These are phyloP conservation scores for Mizuhopecten yessoensis DNA, from an alignment of 1,140 invertebrate genomes.

Conservation along the genomic window DNA sequence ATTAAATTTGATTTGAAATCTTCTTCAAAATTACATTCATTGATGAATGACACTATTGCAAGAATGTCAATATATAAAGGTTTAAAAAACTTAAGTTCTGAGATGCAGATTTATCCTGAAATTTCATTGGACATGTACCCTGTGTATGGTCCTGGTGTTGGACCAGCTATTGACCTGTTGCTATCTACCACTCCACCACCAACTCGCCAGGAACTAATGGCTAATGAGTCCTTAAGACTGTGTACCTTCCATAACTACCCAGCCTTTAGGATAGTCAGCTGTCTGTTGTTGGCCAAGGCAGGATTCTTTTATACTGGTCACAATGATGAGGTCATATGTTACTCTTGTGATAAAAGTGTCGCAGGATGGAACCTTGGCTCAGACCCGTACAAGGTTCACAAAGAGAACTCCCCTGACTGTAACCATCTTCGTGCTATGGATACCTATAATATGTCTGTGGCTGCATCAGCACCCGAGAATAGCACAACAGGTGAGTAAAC, in stretches of 20 bases:
- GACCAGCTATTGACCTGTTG: slow-evolving; percentile 30
- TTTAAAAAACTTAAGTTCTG: not conserved
- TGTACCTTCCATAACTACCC: slow-evolving; percentile 40
- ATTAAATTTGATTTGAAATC: not conserved
- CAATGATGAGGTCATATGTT: slow-evolving; percentile 49
- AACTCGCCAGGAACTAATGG: not conserved
- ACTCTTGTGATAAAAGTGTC: slow-evolving; percentile 29
- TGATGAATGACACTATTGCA: not conserved
- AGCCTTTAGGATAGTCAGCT: not conserved
- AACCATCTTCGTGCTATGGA: not conserved
- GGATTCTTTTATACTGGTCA: slow-evolving; percentile 47
- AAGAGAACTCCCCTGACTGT: slow-evolving; percentile 42
- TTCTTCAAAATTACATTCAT: not conserved
- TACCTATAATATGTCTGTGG: not conserved
- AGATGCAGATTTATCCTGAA: not conserved
- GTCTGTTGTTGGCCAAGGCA: not conserved
- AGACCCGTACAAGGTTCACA: not conserved
- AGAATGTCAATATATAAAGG: not conserved
- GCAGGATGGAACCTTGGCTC: not conserved
- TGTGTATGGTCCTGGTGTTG: not conserved
- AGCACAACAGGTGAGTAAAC: not conserved
- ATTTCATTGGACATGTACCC: not conserved
- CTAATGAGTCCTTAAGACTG: slow-evolving; percentile 2
- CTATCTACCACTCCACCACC: not conserved
- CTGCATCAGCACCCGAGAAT: not conserved